These are phyloP conservation scores for Schizopygopsis pylzovi DNA, from an alignment of 2,797 vertebrate genomes.

Conservation along the genomic window DNA sequence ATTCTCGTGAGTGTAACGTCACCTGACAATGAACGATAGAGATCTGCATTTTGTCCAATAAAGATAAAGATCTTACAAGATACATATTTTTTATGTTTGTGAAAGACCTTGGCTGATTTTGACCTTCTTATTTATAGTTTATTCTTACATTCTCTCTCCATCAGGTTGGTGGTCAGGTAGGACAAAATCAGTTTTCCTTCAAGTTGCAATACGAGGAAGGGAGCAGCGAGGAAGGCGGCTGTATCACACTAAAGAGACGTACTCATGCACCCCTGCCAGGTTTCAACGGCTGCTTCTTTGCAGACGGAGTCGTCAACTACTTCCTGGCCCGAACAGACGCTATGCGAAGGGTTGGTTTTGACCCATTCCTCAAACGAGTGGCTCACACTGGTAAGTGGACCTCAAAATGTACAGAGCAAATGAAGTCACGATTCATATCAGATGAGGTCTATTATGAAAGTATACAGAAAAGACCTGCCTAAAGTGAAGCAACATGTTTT, in stretches of 20 bases:
- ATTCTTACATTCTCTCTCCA: not conserved
- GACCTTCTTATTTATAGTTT: not conserved
- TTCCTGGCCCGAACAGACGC: constrained; percentile 77
- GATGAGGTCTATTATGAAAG: not conserved
- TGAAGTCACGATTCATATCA: not conserved
- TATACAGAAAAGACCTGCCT: not conserved
- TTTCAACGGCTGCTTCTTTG: constrained; percentile 72
- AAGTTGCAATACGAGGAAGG: constrained; percentile 72
- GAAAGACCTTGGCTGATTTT: not conserved
- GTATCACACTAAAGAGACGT: constrained; percentile 60
- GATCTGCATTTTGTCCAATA: not conserved
- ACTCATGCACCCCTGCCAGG: constrained; percentile 63
- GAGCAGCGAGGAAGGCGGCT: constrained; percentile 69
- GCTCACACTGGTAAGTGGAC: constrained; percentile 67
- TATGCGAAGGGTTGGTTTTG: constrained; percentile 74
- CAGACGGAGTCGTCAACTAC: constrained; percentile 76
- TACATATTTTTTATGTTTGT: too few species aligned
- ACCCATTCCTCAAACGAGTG: constrained; percentile 75
- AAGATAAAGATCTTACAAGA: too few species aligned
- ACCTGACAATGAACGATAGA: too few species aligned
- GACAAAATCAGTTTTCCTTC: constrained; percentile 69
- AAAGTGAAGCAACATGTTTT: not conserved
- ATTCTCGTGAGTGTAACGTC: too few species aligned
- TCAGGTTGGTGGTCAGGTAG: constrained; percentile 76
- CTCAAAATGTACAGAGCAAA: not conserved